Evolutionary conservation across 2,113 vertebrate species (phyloP).

Genomic region (Baryphthengus martii): DNA sequence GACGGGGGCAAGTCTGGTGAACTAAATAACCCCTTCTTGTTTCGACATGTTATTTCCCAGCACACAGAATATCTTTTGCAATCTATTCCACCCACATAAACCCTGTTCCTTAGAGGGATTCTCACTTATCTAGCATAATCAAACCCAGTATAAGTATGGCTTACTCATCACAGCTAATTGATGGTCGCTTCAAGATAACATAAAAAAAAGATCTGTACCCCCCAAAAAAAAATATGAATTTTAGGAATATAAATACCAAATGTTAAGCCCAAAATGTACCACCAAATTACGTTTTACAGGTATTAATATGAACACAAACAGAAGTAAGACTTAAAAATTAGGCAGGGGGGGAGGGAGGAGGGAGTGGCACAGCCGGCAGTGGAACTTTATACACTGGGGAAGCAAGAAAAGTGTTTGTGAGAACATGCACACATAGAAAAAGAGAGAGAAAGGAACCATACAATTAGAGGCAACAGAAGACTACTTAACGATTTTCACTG

Average conservation of each 20-base stretch:
- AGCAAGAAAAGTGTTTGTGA: not conserved
- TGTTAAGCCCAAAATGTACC: not conserved
- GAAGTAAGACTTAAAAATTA: not conserved
- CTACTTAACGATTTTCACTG: not conserved
- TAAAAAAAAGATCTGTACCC: not conserved
- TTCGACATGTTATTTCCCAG: not conserved
- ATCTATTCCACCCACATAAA: not conserved
- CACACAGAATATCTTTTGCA: not conserved
- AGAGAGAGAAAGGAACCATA: not conserved
- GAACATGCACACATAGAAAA: not conserved
- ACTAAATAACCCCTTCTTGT: not conserved
- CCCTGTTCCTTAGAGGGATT: not conserved
- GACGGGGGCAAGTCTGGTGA: not conserved
- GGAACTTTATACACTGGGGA: not conserved
- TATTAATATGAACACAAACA: not conserved
- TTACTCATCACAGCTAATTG: not conserved
- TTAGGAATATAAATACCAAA: not conserved
- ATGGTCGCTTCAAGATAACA: not conserved
- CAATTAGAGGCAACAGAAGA: not conserved
- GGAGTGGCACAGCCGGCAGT: no score
- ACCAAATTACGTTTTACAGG: not conserved
- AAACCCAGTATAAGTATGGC: not conserved
- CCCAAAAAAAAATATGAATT: not conserved
- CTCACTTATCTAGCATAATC: not conserved
- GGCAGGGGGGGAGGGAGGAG: not conserved